phyloP scores from a whole-genome alignment of 2,888 invertebrate genomes.

The Tenthredo amoena region DNA sequence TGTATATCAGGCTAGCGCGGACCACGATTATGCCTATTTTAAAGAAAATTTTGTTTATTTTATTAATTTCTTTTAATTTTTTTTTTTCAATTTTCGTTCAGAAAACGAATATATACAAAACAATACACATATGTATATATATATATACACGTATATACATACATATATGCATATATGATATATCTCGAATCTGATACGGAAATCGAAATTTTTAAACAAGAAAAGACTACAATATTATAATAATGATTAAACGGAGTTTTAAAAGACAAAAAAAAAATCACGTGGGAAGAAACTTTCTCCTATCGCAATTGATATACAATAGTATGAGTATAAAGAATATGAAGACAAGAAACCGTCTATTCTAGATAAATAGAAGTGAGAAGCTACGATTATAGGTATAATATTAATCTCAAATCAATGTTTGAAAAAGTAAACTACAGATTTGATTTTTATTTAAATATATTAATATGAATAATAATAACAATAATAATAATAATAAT shows the following conservation, averaged over 20 bases:
- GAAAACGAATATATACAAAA: neutral
- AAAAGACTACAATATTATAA: constrained; percentile 1
- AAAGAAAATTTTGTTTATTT: neutral
- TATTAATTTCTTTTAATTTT: neutral
- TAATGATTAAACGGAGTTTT: neutral
- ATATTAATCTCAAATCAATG: neutral
- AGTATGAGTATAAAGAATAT: neutral
- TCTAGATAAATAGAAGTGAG: constrained; percentile 19
- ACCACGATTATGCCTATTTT: constrained; percentile 18
- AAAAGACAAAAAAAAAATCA: neutral
- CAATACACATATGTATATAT: neutral
- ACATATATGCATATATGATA: neutral
- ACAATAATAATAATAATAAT: constrained; percentile 57
- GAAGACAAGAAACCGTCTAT: constrained; percentile 30
- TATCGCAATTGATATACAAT: constrained; percentile 17
- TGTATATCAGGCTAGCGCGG: constrained; percentile 1
- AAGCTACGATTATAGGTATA: neutral
- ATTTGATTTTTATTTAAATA: constrained; percentile 49
- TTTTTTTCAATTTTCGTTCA: neutral
- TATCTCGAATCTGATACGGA: constrained; percentile 7
- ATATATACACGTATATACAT: neutral
- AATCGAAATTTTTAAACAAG: neutral
- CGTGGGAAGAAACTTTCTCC: neutral
- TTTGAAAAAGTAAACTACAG: constrained; percentile 36
- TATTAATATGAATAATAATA: constrained; percentile 53